These are phyloP conservation scores for Tridacna crocea DNA, from an alignment of 2,888 invertebrate species.

Conservation along the genomic window DNA sequence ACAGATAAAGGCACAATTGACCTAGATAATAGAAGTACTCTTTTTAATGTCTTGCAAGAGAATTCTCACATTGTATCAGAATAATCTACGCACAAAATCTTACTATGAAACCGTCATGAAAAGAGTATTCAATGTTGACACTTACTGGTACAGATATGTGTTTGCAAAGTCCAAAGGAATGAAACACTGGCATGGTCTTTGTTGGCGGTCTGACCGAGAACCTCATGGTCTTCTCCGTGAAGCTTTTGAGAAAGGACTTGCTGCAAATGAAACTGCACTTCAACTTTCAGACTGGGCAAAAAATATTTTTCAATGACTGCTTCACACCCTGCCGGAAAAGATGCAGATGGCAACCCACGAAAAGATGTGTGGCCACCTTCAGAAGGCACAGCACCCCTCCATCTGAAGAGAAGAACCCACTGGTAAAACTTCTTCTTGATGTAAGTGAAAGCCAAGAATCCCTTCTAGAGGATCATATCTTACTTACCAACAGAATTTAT, in stretches of 20 bases:
- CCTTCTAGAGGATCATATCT: constrained; percentile 20
- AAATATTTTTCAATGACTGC: constrained; percentile 36
- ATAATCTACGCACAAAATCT: constrained; percentile 48
- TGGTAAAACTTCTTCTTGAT: constrained; percentile 2
- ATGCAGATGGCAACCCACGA: constrained; percentile 46
- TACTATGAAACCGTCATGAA: constrained; percentile 53
- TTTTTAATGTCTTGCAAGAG: constrained; percentile 41
- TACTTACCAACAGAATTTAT: constrained; percentile 1
- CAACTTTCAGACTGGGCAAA: constrained; percentile 26
- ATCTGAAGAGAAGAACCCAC: not conserved
- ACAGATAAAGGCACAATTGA: constrained; percentile 21
- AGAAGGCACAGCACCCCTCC: constrained; percentile 19
- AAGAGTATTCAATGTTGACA: constrained; percentile 53
- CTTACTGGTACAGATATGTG: constrained; percentile 60
- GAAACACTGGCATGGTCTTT: not conserved
- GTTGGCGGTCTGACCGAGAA: not conserved
- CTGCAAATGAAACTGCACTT: constrained; percentile 7
- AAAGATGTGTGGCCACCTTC: constrained; percentile 39
- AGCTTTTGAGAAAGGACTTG: too few relatives aligned
- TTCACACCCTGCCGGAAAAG: constrained; percentile 52
- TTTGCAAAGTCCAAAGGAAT: constrained; percentile 39
- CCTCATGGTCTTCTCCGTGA: not conserved
- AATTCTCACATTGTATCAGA: constrained; percentile 53
- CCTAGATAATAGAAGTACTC: not conserved
- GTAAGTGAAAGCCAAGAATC: not conserved